Evolutionary conservation across 2,113 vertebrate species (phyloP), one percentile per base, ranked within the genome.

Genomic region (Scytalopus superciliaris): DNA sequence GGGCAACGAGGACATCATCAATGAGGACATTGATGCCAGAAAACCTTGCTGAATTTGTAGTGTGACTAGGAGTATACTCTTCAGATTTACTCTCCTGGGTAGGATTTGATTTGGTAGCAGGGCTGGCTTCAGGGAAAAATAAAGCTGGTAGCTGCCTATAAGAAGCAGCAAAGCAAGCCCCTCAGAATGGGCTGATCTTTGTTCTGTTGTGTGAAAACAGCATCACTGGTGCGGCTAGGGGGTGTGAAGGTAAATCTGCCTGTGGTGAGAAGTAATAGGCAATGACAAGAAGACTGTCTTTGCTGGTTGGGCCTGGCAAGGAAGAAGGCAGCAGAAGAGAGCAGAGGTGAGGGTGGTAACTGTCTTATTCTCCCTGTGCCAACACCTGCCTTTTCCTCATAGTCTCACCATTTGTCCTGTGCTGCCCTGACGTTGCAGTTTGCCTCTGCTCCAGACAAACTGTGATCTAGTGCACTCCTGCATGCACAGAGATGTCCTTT

Each of bases 331-430:
- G 13, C 21, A 47, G 45, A 47, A 47, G 45, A 83, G 75, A 50
- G 52, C 59, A 76, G 37, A 76, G 25, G 37, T 28, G 37, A 37
- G 40, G 74, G 31, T 25, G 45, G n/a, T 9, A 28, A 31, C 14
- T 40, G 44, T 5, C 0, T 59, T n/a, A 30, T 15, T 7, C 56
- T 88, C 23, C n/a, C 17, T 2, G 0, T 76, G 53, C 63, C 72
- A 67, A 28, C 39, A 72, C 27, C 56, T 63, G 28, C 67, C 37
- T 81, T 53, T 37, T 80, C 68, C 24, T 18, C 37, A 80, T 1
- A 10, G 53, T 49, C 39, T 92, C 57, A 37, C 30, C 2, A 0
- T 39, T 45, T 35, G 42, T 53, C 27, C 52, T 14, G 1, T 0
- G 0, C 30, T 67, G 60, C 56, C n/a, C 39, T 55, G 50, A 3